Evolutionary conservation across 2,113 vertebrate species (phyloP).

Genomic region (Brevimyrus niger): DNA sequence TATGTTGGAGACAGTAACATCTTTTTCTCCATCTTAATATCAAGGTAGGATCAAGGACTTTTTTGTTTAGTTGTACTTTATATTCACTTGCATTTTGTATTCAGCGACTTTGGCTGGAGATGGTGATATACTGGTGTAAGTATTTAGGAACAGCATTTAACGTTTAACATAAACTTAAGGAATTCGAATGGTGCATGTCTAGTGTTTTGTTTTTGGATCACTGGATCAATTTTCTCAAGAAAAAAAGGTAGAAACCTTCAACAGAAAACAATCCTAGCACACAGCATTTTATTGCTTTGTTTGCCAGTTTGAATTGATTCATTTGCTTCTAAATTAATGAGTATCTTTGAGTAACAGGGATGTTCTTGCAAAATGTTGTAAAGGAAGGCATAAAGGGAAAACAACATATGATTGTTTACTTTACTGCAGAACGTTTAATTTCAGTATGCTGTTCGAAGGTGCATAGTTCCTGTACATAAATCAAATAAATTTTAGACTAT

Average conservation of each 20-base stretch:
- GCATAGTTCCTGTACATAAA: not conserved
- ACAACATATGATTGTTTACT: not conserved
- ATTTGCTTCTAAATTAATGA: not conserved
- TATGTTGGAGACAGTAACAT: constrained; percentile 4
- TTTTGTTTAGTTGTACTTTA: not conserved
- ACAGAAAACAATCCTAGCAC: not conserved
- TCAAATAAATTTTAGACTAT: not conserved
- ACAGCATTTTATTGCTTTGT: not conserved
- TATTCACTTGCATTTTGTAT: not conserved
- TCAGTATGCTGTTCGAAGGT: not conserved
- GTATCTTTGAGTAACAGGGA: not conserved
- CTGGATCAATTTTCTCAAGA: not conserved
- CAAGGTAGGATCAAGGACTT: not conserved
- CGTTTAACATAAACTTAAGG: not conserved
- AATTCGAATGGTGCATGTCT: not conserved
- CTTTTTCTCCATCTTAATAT: constrained; percentile 15
- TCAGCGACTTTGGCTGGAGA: not conserved
- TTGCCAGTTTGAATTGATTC: constrained; percentile 37
- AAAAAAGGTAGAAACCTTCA: not conserved
- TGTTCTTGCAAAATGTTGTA: not conserved
- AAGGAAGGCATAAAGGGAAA: not conserved
- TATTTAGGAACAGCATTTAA: not conserved
- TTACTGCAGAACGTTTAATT: not conserved
- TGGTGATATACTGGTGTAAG: not conserved
- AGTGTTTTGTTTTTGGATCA: not conserved